Evolutionary conservation across 2,888 invertebrate species (phyloP).

Genomic region (Urechis unicinctus): DNA sequence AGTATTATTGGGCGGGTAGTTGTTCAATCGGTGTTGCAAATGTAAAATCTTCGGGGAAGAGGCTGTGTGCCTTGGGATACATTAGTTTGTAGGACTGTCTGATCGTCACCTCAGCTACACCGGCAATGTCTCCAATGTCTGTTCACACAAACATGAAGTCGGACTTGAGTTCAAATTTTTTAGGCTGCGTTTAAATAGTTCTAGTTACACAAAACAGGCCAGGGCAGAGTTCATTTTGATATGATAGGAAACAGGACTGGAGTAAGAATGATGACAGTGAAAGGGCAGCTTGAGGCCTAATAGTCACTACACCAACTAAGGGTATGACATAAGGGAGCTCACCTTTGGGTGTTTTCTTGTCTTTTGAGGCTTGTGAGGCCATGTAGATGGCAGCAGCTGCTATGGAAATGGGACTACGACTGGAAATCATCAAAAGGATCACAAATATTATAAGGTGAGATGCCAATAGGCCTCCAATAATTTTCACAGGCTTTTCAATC

Average conservation of each 20-base stretch:
- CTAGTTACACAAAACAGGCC: too few species aligned
- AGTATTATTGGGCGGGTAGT: conserved; percentile 60
- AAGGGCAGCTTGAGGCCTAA: not conserved
- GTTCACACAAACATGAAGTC: conserved; percentile 15
- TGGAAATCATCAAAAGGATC: conserved; percentile 38
- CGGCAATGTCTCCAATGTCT: conserved; percentile 97
- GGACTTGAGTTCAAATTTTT: not conserved
- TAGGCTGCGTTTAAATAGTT: too few species aligned
- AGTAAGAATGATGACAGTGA: too few species aligned
- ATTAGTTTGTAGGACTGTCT: conserved; percentile 94
- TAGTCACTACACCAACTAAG: not conserved
- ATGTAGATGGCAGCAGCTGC: conserved; percentile 99
- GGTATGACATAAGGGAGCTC: not conserved
- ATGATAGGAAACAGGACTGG: too few species aligned
- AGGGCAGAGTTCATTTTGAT: too few species aligned
- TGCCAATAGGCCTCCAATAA: not conserved
- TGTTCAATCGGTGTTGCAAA: conserved; percentile 91
- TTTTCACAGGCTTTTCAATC: too few species aligned
- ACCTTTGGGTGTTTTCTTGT: conserved; percentile 84
- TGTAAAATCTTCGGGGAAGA: conserved; percentile 95
- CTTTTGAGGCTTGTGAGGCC: conserved; percentile 95
- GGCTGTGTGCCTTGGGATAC: conserved; percentile 83
- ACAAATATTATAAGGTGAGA: too few species aligned
- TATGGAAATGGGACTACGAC: conserved; percentile 92
- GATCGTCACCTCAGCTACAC: conserved; percentile 97